These are phyloP conservation scores for Otolemur garnettii DNA, from an alignment of 2,113 vertebrate species.

Conservation along the genomic window DNA sequence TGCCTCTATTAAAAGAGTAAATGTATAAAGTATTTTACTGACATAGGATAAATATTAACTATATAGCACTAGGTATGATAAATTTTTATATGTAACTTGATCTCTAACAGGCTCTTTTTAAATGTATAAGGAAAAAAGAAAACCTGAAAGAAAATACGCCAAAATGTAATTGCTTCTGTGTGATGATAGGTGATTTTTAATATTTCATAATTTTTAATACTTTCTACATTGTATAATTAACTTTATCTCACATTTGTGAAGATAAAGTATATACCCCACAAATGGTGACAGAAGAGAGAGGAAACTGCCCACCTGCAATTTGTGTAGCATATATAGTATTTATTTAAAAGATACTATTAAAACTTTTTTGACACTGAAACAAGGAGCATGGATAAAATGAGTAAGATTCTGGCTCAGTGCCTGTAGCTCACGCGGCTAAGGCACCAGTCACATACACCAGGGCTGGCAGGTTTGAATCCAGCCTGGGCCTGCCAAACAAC, in stretches of 20 bases:
- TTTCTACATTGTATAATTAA: conserved; percentile 7
- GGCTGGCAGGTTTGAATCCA: no score
- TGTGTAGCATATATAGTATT: not conserved
- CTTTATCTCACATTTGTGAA: not conserved
- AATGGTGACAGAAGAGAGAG: not conserved
- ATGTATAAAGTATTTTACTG: not conserved
- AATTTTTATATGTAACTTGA: conserved; percentile 32
- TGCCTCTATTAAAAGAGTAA: conserved; percentile 11
- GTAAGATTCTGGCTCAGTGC: not conserved
- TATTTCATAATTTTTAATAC: not conserved
- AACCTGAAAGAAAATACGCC: not conserved
- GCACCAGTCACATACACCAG: no score
- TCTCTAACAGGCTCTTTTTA: not conserved
- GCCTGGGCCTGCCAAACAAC: no score
- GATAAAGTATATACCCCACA: not conserved
- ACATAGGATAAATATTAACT: not conserved
- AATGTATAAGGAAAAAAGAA: not conserved
- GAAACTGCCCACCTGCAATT: not conserved
- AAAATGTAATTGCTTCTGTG: not conserved
- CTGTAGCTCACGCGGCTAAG: no score
- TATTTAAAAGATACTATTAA: conserved; percentile 24
- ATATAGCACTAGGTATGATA: not conserved
- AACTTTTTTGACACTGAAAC: conserved; percentile 11
- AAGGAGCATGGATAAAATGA: not conserved
- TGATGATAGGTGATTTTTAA: not conserved